Conservation (phyloP, 2,113 vertebrate genomes). For the Sula dactylatra region DNA sequence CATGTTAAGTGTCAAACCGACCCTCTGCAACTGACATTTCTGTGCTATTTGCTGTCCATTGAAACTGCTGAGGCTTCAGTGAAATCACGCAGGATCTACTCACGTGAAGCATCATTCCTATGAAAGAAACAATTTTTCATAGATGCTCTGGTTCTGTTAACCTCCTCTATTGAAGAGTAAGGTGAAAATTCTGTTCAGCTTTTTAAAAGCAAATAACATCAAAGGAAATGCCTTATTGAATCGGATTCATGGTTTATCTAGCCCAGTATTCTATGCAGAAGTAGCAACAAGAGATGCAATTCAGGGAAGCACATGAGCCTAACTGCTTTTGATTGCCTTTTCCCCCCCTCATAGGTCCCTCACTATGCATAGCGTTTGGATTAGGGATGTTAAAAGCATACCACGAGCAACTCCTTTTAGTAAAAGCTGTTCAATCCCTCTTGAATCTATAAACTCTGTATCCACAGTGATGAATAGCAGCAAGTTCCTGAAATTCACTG, state of each 20-base stretch:
- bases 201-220: neutral
- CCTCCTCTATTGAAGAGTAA: neutral
- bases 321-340: neutral
- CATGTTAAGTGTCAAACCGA: neutral
- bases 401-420: neutral
- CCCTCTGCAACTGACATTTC: neutral
- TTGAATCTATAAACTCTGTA: neutral
- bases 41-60: neutral
- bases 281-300: neutral
- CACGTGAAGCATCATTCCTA: neutral
- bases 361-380: neutral
- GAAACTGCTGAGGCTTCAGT: neutral
- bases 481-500: neutral
- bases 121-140: neutral
- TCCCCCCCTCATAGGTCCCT: neutral
- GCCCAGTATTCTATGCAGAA: neutral
- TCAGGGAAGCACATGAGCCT: neutral
- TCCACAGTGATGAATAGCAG: neutral
- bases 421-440: neutral
- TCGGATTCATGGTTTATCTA: neutral
- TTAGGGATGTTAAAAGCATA: neutral
- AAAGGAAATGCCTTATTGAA: neutral
- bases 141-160: neutral
- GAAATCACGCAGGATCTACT: neutral
- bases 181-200: neutral